Percentiles rank a stretch among this genome's conserved stretches.
These are phyloP conservation scores for Darevskia mixta DNA, from an alignment of 2,797 vertebrate species.

Conservation along the genomic window DNA sequence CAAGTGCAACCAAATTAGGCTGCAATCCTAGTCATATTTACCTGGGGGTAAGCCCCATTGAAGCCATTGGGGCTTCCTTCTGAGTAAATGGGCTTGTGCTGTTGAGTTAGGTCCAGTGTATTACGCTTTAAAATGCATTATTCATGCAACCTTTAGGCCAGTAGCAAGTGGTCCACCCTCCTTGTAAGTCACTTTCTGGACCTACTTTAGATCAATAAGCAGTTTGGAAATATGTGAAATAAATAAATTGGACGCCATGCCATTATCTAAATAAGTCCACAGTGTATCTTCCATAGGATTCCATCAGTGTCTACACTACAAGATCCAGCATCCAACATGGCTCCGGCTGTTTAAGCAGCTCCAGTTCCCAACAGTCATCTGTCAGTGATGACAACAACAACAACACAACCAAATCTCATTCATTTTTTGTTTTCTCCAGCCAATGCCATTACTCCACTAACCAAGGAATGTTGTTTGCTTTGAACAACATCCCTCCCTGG, in stretches of 20 bases:
- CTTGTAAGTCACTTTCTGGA: too few species aligned
- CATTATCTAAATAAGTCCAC: not conserved
- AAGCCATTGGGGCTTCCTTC: too few species aligned
- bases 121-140: not conserved
- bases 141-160: not conserved
- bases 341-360: not conserved
- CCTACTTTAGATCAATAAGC: too few species aligned
- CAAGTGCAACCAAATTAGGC: too few species aligned
- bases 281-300: constrained; percentile 2
- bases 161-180: not conserved
- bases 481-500: not conserved
- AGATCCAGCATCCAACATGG: fast-evolving
- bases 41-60: too few species aligned
- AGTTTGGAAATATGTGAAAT: too few species aligned
- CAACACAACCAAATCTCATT: not conserved
- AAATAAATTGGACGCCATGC: too few species aligned
- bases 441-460: fast-evolving
- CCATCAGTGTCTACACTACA: not conserved
- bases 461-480: constrained; percentile 35
- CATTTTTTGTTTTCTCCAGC: not conserved
- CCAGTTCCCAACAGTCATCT: not conserved
- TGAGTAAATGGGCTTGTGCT: too few species aligned
- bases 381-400: not conserved
- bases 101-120: too few species aligned
- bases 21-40: too few species aligned